Conservation (phyloP, 2,888 invertebrate genomes). For the Leptopilina drosophilae region DNA sequence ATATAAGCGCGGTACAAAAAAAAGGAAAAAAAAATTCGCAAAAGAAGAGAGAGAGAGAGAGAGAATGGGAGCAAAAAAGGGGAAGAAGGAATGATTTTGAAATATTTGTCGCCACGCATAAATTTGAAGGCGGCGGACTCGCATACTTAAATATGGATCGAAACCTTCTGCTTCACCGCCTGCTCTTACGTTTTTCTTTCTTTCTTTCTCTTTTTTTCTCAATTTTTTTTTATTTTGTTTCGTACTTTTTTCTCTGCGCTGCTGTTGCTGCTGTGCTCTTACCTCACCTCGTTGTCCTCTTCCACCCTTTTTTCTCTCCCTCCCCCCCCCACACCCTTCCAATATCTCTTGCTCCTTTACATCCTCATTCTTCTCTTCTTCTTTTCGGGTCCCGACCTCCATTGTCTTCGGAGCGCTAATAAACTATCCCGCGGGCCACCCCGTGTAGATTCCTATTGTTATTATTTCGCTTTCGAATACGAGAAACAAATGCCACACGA, state of each 20-base stretch:
- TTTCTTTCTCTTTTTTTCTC: constrained; percentile 42
- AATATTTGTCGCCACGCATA: constrained; percentile 75
- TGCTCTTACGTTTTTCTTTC: constrained; percentile 52
- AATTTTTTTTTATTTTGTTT: constrained; percentile 49
- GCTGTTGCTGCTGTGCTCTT: constrained; percentile 58
- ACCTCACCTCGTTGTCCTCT: constrained; percentile 61
- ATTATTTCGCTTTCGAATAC: constrained; percentile 66
- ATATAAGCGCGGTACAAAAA: constrained; percentile 42
- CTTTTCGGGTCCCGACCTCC: constrained; percentile 76
- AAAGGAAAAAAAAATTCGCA: constrained; percentile 7
- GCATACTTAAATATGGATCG: constrained; percentile 75
- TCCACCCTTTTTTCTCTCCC: constrained; percentile 45
- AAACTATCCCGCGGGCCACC: constrained; percentile 74
- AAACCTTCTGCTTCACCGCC: constrained; percentile 57
- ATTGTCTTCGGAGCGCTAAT: constrained; percentile 75
- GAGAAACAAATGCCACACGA: constrained; percentile 61
- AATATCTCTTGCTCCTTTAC: constrained; percentile 49
- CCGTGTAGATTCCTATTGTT: constrained; percentile 69
- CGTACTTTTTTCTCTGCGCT: constrained; percentile 50
- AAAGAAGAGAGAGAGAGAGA: constrained; percentile 7
- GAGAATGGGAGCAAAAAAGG: constrained; percentile 32
- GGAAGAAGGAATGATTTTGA: constrained; percentile 69
- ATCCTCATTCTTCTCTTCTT: constrained; percentile 64
- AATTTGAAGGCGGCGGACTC: constrained; percentile 72
- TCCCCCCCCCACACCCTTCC: constrained; percentile 50